Conservation (phyloP, 2,797 vertebrate species). For the Eulemur albifrons region DNA sequence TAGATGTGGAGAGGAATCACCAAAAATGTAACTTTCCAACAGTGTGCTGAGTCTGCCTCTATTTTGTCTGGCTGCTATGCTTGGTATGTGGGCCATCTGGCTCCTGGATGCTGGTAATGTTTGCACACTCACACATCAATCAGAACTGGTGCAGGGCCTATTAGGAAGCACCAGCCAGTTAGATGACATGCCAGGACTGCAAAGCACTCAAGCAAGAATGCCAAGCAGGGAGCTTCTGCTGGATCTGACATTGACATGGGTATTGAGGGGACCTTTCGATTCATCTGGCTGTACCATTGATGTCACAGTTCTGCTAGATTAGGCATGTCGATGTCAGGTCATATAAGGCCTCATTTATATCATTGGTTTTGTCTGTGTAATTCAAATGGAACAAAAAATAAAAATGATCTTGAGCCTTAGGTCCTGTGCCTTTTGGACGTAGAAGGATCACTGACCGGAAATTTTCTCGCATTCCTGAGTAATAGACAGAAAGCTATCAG, state of each 20-base stretch:
- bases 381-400: constrained; percentile 47
- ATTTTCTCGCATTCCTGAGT: background rate
- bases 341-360: constrained; percentile 31
- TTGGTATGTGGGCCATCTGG: constrained; percentile 64
- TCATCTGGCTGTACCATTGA: constrained; percentile 25
- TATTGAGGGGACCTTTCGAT: background rate
- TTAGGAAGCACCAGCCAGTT: constrained; percentile 53
- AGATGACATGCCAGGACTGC: constrained; percentile 52
- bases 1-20: background rate
- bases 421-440: background rate
- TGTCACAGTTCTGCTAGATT: constrained; percentile 36
- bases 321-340: constrained; percentile 10
- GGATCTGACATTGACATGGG: constrained; percentile 11
- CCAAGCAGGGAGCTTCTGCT: constrained; percentile 1
- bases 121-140: constrained; percentile 69
- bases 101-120: constrained; percentile 55
- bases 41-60: constrained; percentile 32
- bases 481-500: constrained; percentile 9
- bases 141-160: constrained; percentile 44
- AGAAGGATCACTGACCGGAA: background rate
- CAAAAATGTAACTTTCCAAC: constrained; percentile 18
- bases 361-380: constrained; percentile 26
- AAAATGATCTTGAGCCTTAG: background rate
- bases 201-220: constrained; percentile 35
- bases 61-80: constrained; percentile 66